Base-by-base conservation (phyloP, 2,888 invertebrate species). In the Choreutis nemorana region DNA sequence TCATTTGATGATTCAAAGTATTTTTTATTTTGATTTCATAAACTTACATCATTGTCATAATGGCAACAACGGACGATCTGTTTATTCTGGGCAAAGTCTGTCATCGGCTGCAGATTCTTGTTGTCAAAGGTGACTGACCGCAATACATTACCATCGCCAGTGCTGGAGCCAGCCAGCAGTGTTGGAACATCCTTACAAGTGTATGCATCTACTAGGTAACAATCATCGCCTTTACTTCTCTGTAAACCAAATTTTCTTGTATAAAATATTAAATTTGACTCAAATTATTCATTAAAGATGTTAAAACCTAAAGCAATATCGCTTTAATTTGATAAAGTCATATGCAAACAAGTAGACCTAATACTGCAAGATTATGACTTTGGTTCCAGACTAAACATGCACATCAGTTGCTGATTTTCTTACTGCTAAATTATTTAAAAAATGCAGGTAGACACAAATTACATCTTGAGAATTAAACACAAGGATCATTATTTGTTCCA, bases 31-130 rank as follows among this genome's bases (percentile, higher is more conserved):
- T n/a, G n/a, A n/a, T n/a, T n/a, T n/a, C n/a, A n/a, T n/a, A n/a
- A n/a, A 70, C 78, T 79, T 58, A 89, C 89, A 51, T 84, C 73
- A 33, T 66, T 50, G 45, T 87, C 79, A 41, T 82, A 84, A 62
- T 84, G 81, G 54, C 87, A 87, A 33, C 86, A 82, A n/a, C 90
- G 73, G 2, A 91, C 85, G 8, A 84, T 75, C 61, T 91, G 91
- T 35, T 82, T 84, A 55, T 90, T 91, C 11, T 68, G 79, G 3
- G 51, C 41, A 42, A 88, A 84, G 50, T 82, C 67, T 1, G 82
- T 77, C 36, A 59, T 48, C 0, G 86, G 84, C 36, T 72, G 54
- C 15, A 89, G 57, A 31, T 72, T 66, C 34, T 78, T 77, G 11
- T 77, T 77, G 1, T 60, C 51, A 3, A 85, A 35, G 0, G 44